A percentile compares a stretch with the other conserved stretches of the same genome.
Conservation (phyloP, 2,888 invertebrate genomes). For the Xylophagus ater region DNA sequence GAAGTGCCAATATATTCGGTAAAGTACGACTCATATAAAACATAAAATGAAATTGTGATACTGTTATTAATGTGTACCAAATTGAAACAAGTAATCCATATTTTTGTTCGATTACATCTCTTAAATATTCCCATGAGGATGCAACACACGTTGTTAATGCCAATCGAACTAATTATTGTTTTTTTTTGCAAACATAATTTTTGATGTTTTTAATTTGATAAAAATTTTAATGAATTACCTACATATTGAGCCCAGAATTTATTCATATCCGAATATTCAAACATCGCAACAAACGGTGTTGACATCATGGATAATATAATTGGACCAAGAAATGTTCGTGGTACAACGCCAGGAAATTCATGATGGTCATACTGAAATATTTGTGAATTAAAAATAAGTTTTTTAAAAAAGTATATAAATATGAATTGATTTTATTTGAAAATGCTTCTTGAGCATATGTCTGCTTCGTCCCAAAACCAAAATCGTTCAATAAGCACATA, state of each 20-base stretch:
- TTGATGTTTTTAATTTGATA: background rate
- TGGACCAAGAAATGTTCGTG: slow-evolving; percentile 90
- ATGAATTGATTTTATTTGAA: no score
- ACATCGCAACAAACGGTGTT: slow-evolving; percentile 59
- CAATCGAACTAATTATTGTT: slow-evolving; percentile 78
- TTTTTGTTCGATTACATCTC: slow-evolving; percentile 58
- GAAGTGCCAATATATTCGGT: slow-evolving; percentile 89
- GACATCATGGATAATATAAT: slow-evolving; percentile 66
- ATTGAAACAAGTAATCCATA: slow-evolving; percentile 68
- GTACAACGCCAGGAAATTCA: slow-evolving; percentile 96
- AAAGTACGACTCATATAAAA: slow-evolving; percentile 91
- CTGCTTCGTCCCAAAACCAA: no score
- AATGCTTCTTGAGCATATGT: no score
- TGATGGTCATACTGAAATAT: slow-evolving; percentile 89
- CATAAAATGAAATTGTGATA: slow-evolving; percentile 95
- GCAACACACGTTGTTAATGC: slow-evolving; percentile 68
- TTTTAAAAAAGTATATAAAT: background rate
- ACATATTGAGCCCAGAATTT: slow-evolving; percentile 86
- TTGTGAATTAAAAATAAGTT: slow-evolving; percentile 16
- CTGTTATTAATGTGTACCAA: slow-evolving; percentile 75
- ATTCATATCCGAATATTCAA: slow-evolving; percentile 56
- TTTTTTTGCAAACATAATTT: no score
- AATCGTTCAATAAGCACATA: no score
- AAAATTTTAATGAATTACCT: slow-evolving; percentile 46
- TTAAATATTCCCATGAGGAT: slow-evolving; percentile 59